Percentiles rank a stretch among this genome's conserved stretches.
These are phyloP conservation scores for Pampusana beccarii DNA, from an alignment of 2,113 vertebrate genomes.

Conservation along the genomic window DNA sequence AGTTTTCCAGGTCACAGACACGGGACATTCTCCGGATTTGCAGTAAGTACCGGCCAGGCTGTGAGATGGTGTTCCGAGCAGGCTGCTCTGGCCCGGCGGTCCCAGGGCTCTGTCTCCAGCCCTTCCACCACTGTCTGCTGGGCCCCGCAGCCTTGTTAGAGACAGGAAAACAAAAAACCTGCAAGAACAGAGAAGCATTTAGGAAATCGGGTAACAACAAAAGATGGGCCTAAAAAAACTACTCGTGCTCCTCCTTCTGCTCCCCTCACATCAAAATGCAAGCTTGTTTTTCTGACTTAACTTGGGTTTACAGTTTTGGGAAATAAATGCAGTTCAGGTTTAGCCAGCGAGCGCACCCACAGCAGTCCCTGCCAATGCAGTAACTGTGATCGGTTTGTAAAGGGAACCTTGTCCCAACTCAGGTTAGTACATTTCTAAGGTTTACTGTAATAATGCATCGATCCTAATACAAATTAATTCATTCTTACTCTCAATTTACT, in stretches of 20 bases:
- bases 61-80: no score
- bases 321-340: background rate
- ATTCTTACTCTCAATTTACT: background rate
- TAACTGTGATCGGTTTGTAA: background rate
- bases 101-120: no score
- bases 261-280: background rate
- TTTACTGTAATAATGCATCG: background rate
- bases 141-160: background rate
- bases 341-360: background rate
- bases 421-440: background rate
- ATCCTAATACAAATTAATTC: background rate
- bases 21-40: accelerated
- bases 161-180: background rate
- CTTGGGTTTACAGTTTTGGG: background rate
- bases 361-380: background rate
- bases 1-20: background rate
- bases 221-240: background rate
- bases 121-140: no score
- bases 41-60: no score
- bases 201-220: background rate
- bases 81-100: no score
- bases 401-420: background rate
- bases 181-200: background rate
- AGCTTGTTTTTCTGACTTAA: background rate
- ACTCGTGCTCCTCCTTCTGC: background rate